A percentile compares a stretch with the other conserved stretches of the same genome.
These are phyloP conservation scores for Heliconius hortense DNA, from an alignment of 2,888 invertebrate species.

Conservation along the genomic window DNA sequence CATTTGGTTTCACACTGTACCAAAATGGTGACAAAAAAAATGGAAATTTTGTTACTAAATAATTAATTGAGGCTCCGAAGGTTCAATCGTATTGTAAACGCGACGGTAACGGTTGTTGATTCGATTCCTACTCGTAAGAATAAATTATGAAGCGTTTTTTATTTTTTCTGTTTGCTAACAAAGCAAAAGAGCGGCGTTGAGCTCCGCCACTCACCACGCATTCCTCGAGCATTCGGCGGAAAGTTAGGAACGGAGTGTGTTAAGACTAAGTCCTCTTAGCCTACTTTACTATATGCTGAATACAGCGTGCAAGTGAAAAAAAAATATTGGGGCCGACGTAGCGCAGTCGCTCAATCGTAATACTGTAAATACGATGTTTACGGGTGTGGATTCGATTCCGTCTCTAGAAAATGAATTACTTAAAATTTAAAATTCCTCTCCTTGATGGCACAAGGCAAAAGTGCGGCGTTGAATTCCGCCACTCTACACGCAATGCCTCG, in stretches of 20 bases:
- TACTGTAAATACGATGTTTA: too few species aligned
- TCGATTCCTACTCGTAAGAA: background rate
- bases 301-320: background rate
- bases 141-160: too few species aligned
- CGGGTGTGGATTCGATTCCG: too few species aligned
- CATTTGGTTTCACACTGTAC: constrained; percentile 46
- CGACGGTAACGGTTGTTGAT: too few species aligned
- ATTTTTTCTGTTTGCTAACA: background rate
- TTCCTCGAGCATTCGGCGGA: background rate
- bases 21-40: constrained; percentile 21
- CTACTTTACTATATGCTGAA: background rate
- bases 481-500: background rate
- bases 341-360: too few species aligned
- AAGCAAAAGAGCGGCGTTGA: background rate
- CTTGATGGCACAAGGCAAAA: background rate
- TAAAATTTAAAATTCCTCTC: background rate
- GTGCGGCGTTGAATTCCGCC: background rate
- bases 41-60: constrained; percentile 28
- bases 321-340: background rate
- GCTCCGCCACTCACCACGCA: background rate
- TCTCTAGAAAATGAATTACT: too few species aligned
- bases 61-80: constrained; percentile 15
- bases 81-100: too few species aligned
- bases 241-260: background rate
- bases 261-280: background rate